These are phyloP conservation scores for Otolemur garnettii DNA, from an alignment of 2,113 vertebrate genomes.

Conservation along the genomic window DNA sequence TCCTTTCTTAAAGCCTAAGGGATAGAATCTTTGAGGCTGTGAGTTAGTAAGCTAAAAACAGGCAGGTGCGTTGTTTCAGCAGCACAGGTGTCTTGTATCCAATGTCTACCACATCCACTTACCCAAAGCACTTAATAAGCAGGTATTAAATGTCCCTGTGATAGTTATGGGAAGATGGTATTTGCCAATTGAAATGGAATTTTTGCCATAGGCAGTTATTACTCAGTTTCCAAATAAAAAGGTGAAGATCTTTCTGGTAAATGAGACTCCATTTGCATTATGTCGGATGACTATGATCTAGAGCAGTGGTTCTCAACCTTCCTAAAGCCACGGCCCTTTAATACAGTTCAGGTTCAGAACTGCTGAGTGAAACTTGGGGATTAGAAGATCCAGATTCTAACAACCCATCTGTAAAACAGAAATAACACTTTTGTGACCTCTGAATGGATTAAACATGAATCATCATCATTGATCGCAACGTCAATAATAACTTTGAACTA, in stretches of 20 bases:
- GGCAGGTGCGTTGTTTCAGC: slow-evolving; percentile 36
- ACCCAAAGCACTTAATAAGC: slow-evolving; percentile 55
- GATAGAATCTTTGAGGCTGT: neutral
- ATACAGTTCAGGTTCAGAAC: no score
- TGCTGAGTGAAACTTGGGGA: neutral
- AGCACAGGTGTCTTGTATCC: slow-evolving; percentile 39
- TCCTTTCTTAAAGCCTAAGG: slow-evolving; percentile 18
- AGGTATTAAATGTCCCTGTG: slow-evolving; percentile 18
- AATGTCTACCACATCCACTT: neutral
- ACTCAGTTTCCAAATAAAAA: slow-evolving; percentile 43
- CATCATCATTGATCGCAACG: slow-evolving; percentile 6
- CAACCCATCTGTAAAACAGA: slow-evolving; percentile 18
- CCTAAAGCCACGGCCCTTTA: no score
- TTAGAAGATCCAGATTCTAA: slow-evolving; percentile 2
- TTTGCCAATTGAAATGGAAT: slow-evolving; percentile 39
- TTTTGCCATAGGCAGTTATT: slow-evolving; percentile 42
- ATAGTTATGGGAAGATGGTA: slow-evolving; percentile 1
- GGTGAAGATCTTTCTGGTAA: neutral
- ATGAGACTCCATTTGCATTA: neutral
- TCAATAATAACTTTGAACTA: neutral
- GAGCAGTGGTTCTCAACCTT: no score
- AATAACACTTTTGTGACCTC: slow-evolving; percentile 22
- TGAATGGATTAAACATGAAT: slow-evolving; percentile 22
- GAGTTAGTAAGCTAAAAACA: slow-evolving; percentile 34
- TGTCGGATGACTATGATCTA: slow-evolving; percentile 1